A percentile compares a stretch with the other conserved stretches of the same genome.
Conservation (phyloP, 1,140 invertebrate genomes). For the Dryas iulia region DNA sequence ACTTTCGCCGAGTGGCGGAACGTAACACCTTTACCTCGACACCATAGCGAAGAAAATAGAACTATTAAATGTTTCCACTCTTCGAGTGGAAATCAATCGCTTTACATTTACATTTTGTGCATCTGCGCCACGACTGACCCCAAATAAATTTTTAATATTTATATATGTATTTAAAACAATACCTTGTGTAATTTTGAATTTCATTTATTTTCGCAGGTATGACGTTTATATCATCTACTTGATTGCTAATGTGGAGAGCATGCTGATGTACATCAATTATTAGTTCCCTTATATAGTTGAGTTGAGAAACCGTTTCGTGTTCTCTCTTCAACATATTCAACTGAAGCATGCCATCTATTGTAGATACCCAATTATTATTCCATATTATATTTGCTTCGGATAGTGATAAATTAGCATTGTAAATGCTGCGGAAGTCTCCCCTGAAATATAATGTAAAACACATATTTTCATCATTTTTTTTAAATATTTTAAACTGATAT, state of each 20-base stretch:
- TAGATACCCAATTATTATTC: constrained; percentile 48
- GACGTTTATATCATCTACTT: constrained; percentile 1
- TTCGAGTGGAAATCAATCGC: no score
- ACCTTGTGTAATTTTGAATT: constrained; percentile 25
- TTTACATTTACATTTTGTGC: no score
- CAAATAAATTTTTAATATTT: no score
- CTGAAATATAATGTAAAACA: constrained; percentile 37
- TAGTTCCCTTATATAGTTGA: constrained; percentile 36
- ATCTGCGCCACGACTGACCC: no score
- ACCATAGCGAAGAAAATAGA: no score
- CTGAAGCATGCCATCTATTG: constrained; percentile 46
- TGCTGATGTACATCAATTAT: constrained; percentile 36
- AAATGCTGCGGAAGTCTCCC: constrained; percentile 41
- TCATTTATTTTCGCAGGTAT: constrained; percentile 18
- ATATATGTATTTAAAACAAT: neutral
- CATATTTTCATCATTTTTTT: no score
- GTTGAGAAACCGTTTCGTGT: constrained; percentile 33
- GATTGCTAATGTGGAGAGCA: neutral
- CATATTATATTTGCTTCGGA: constrained; percentile 39
- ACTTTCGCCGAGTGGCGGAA: no score
- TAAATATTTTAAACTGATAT: no score
- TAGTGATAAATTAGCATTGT: constrained; percentile 34
- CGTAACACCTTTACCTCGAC: no score
- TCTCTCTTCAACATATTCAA: constrained; percentile 31
- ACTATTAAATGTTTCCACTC: no score